Conservation (phyloP, 2,113 vertebrate species). For the Stegastes partitus region DNA sequence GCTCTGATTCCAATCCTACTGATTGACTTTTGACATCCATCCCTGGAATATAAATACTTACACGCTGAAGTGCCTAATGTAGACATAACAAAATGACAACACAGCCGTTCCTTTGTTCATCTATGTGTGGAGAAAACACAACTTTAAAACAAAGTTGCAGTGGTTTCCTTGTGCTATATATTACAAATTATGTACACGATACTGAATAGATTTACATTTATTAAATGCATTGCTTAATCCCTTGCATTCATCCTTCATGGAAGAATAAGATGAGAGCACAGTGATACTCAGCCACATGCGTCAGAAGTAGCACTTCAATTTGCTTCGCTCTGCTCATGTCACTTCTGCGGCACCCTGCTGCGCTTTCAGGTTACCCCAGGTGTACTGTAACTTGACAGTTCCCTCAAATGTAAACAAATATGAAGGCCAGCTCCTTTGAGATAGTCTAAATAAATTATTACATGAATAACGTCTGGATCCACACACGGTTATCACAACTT, state of each 20-base stretch:
- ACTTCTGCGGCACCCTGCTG: conserved; percentile 15
- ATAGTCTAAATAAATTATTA: conserved; percentile 39
- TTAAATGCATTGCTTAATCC: conserved; percentile 10
- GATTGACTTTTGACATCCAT: not conserved
- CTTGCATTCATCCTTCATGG: conserved; percentile 25
- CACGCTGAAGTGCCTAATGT: not conserved
- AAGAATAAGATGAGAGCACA: conserved; percentile 19
- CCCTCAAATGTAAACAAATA: conserved; percentile 57
- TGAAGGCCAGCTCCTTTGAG: conserved; percentile 29
- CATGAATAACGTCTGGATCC: conserved; percentile 40
- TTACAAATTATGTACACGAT: not conserved
- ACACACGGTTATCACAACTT: conserved; percentile 36
- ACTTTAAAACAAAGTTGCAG: not conserved
- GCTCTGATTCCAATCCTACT: not conserved
- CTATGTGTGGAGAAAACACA: not conserved
- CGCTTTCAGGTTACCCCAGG: conserved; percentile 39
- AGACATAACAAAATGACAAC: conserved; percentile 1
- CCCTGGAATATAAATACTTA: not conserved
- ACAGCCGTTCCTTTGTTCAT: conserved; percentile 17
- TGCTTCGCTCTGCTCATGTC: conserved; percentile 26
- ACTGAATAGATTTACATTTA: not conserved
- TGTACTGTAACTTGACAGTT: conserved; percentile 42
- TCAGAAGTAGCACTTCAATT: conserved; percentile 29
- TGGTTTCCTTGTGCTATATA: not conserved
- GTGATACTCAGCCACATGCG: conserved; percentile 23